Evolutionary conservation across 1,140 invertebrate species (phyloP), one percentile per base, ranked within the genome.

Genomic region (Pseudomyrmex dendroicus): DNA sequence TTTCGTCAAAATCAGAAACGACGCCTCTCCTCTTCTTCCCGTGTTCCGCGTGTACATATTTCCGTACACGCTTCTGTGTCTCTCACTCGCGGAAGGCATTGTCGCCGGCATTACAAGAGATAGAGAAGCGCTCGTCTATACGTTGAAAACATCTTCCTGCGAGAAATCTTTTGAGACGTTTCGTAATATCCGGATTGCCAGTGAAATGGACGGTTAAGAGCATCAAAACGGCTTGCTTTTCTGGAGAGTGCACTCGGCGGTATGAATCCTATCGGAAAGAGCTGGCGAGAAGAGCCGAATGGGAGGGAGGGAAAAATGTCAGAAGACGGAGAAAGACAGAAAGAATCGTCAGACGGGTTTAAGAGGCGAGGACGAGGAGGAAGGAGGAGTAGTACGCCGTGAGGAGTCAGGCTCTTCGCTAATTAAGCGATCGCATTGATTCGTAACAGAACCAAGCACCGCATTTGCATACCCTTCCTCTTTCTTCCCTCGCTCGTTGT

Each of bases 401-500:
- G 67, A 82, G 62, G 61, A 61, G 35, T 17, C 50, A 22, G 17
- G 64, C 64, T 85, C 84, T 87, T 84, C 62, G 84, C 63, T 90
- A 89, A 90, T 90, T 84, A 90, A 90, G 89, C 78, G 86, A 90
- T 90, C 80, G 82, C 74, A 78, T 87, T 86, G 83, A 89, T 90
- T 89, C 76, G 78, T 84, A 89, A 87, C 87, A 73, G 73, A 83
- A 78, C 62, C 68, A 64, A 83, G 68, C 83, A 62, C 22, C 62
- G 73, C 77, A 88, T 88, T 88, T 88, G 86, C 87, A 88, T 88
- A 86, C 2, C 35, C 35, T 5, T 5, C 0, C 35, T 4, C 35
- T 5, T 7, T 5, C 35, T 4, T 1, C 35, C 35, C 35, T 35
- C 82, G 5, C 2, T 15, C 80, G 84, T 86, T 80, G 82, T 83